Percentiles rank a stretch among this genome's conserved stretches.
phyloP scores from a whole-genome alignment of 2,888 invertebrate species.

The Eremobia ochroleuca region DNA sequence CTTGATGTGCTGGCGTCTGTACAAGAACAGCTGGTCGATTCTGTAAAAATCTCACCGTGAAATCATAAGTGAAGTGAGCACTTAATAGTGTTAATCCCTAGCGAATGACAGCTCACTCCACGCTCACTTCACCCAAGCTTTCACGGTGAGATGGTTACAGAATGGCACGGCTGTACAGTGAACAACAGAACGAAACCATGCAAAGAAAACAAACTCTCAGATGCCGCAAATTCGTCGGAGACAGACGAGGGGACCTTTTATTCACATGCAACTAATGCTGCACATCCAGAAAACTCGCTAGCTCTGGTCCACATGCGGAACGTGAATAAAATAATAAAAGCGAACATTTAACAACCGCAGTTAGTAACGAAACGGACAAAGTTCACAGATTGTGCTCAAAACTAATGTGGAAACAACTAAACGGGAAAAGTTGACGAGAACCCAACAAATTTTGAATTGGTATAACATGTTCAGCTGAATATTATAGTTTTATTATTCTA shows the following conservation, averaged over 20 bases:
- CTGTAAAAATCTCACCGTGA: no score
- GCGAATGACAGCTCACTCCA: no score
- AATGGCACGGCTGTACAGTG: no score
- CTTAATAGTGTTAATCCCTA: no score
- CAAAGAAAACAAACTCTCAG: slow-evolving; percentile 6
- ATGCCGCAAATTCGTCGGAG: background rate
- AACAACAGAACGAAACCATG: background rate
- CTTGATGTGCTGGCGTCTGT: no score
- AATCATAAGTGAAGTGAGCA: no score
- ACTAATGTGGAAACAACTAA: slow-evolving; percentile 39
- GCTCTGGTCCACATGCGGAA: background rate
- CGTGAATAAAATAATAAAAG: slow-evolving; percentile 48
- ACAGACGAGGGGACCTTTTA: slow-evolving; percentile 5
- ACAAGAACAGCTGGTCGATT: no score
- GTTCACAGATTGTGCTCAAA: slow-evolving; percentile 41
- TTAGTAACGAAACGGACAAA: slow-evolving; percentile 12
- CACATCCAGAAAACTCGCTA: slow-evolving; percentile 3
- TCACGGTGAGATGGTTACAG: no score
- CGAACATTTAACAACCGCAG: slow-evolving; percentile 11
- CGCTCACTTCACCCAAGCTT: no score
- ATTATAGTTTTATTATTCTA: slow-evolving; percentile 15
- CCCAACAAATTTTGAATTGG: slow-evolving; percentile 4
- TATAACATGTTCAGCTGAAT: slow-evolving; percentile 1
- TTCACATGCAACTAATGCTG: slow-evolving; percentile 21
- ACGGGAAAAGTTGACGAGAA: slow-evolving; percentile 32